A percentile compares a stretch with the other conserved stretches of the same genome.
These are phyloP conservation scores for Spea bombifrons DNA, from an alignment of 2,113 vertebrate genomes.

Conservation along the genomic window DNA sequence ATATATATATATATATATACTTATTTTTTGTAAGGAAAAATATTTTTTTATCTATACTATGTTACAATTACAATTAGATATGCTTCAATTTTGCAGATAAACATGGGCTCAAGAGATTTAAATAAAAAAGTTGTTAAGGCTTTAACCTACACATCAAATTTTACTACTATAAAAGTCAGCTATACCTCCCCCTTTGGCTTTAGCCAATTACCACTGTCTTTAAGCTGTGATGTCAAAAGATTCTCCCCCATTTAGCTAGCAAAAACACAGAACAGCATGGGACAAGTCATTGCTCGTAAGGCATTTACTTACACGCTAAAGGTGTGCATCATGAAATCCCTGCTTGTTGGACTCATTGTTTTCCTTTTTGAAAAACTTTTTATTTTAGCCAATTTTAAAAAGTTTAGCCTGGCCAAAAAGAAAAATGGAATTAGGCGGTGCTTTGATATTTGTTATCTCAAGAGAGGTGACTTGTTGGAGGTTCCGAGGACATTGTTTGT, in stretches of 20 bases:
- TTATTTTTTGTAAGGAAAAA: too few relatives aligned
- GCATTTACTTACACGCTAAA: constrained; percentile 1
- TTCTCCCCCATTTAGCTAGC: constrained; percentile 39
- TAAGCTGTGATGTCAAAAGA: constrained; percentile 36
- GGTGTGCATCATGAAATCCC: constrained; percentile 62
- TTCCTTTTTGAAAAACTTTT: constrained; percentile 80
- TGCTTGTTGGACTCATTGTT: constrained; percentile 72
- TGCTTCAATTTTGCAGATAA: too few relatives aligned
- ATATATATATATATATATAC: too few relatives aligned
- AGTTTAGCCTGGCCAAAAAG: constrained; percentile 57
- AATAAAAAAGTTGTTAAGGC: too few relatives aligned
- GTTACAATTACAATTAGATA: too few relatives aligned
- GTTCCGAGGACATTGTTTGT: constrained; percentile 84
- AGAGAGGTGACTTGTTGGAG: constrained; percentile 84
- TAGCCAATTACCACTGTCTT: constrained; percentile 26
- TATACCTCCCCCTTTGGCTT: constrained; percentile 11
- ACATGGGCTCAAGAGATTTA: too few relatives aligned
- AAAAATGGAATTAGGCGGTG: constrained; percentile 39
- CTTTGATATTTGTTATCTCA: constrained; percentile 66
- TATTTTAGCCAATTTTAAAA: constrained; percentile 68
- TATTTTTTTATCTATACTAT: too few relatives aligned
- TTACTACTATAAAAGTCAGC: constrained; percentile 16
- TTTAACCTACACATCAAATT: neutral
- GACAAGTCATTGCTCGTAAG: constrained; percentile 15
- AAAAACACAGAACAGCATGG: constrained; percentile 42